Conservation (phyloP, 2,797 vertebrate species). For the Glossophaga mutica region DNA sequence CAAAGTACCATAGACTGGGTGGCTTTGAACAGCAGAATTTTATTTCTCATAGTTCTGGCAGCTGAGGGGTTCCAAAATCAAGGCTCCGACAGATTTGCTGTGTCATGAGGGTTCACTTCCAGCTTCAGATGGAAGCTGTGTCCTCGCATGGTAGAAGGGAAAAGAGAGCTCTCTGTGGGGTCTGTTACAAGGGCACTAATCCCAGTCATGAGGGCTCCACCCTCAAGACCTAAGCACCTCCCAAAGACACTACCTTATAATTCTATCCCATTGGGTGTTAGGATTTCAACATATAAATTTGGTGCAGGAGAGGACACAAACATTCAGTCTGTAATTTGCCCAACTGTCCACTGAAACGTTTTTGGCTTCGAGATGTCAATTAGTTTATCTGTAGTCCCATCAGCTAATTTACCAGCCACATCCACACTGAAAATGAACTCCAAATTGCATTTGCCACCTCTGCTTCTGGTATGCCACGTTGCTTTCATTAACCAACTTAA, state of each 20-base stretch:
- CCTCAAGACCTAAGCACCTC: neutral
- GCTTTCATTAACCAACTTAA: neutral
- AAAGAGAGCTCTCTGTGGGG: neutral
- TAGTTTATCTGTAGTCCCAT: neutral
- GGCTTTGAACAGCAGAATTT: too few relatives aligned
- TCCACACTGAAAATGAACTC: neutral
- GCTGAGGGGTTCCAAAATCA: neutral
- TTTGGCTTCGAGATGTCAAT: neutral
- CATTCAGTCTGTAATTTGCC: neutral
- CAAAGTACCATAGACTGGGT: too few relatives aligned
- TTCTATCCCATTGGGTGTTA: neutral
- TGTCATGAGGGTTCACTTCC: neutral
- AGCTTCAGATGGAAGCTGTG: neutral
- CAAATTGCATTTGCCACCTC: neutral
- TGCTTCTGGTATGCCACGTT: neutral
- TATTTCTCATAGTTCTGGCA: too few relatives aligned
- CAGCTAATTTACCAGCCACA: neutral
- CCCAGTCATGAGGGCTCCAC: neutral
- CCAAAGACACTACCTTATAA: neutral
- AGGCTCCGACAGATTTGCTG: neutral
- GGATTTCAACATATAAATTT: neutral
- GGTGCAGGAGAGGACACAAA: neutral
- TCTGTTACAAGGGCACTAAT: neutral
- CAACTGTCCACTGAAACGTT: neutral
- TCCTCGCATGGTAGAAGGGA: neutral